A percentile compares a stretch with the other conserved stretches of the same genome.
Evolutionary conservation across 1,140 invertebrate genomes (phyloP).

Genomic region (Drosophila varians): DNA sequence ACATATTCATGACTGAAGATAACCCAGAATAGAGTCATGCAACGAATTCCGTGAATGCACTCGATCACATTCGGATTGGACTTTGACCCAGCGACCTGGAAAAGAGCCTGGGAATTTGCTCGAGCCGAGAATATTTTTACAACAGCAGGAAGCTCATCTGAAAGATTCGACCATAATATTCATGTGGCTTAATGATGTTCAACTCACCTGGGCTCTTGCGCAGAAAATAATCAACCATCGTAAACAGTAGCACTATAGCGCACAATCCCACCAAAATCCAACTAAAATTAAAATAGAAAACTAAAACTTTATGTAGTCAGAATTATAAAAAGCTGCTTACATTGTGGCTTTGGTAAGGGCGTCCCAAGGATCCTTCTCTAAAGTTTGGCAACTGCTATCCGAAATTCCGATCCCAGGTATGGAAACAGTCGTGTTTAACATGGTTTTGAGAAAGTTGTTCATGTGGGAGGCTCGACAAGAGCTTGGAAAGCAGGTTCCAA

Average conservation of each 20-base stretch:
- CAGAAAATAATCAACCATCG: constrained; percentile 42
- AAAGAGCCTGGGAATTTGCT: constrained; percentile 36
- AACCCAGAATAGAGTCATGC: constrained; percentile 87
- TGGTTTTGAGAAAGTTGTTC: neutral
- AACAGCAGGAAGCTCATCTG: constrained; percentile 21
- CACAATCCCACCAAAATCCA: constrained; percentile 27
- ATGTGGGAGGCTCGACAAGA: constrained; percentile 22
- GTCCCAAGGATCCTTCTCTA: constrained; percentile 4
- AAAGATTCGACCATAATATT: neutral
- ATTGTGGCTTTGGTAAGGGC: constrained; percentile 6
- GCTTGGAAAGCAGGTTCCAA: constrained; percentile 7
- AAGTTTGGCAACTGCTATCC: constrained; percentile 12
- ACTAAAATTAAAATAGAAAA: constrained; percentile 6
- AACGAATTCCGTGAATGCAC: constrained; percentile 85
- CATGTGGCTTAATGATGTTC: neutral
- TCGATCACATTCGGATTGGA: constrained; percentile 65
- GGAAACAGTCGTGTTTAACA: neutral
- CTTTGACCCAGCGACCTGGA: constrained; percentile 12
- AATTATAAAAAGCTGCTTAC: neutral
- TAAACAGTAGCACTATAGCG: constrained; percentile 9
- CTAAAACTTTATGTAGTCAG: neutral
- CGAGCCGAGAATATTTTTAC: constrained; percentile 49
- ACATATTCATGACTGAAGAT: constrained; percentile 85
- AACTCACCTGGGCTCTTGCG: constrained; percentile 21
- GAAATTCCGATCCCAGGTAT: neutral